Evolutionary conservation across 1,140 invertebrate species (phyloP).

Genomic region (Ladona fulva): DNA sequence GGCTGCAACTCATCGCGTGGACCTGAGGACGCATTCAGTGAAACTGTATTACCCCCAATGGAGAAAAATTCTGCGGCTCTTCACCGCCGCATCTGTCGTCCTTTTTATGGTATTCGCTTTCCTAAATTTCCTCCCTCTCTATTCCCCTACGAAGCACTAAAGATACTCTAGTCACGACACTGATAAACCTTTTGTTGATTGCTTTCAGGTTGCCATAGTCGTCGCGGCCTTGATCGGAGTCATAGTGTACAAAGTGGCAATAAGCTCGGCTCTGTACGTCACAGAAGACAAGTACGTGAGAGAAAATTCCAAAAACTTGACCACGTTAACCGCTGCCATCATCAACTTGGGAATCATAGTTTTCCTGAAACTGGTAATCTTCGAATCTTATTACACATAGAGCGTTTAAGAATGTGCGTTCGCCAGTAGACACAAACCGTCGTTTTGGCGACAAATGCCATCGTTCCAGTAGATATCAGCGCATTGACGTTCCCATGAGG

Average conservation of each 20-base stretch:
- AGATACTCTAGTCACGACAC: too few species aligned
- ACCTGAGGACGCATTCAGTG: slow-evolving; percentile 53
- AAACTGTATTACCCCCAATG: slow-evolving; percentile 75
- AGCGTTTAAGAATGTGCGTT: too few species aligned
- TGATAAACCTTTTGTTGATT: slow-evolving; percentile 19
- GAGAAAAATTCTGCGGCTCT: slow-evolving; percentile 60
- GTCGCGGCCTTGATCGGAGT: slow-evolving; percentile 73
- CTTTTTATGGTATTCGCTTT: slow-evolving; percentile 64
- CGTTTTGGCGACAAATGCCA: too few species aligned
- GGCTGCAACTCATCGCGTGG: slow-evolving; percentile 41
- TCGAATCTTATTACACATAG: too few species aligned
- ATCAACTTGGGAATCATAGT: slow-evolving; percentile 89
- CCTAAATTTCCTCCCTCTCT: too few species aligned
- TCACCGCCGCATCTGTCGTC: slow-evolving; percentile 68
- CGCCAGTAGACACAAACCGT: too few species aligned
- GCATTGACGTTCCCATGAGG: too few species aligned
- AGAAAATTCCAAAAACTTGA: slow-evolving; percentile 80
- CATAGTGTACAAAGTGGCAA: slow-evolving; percentile 64
- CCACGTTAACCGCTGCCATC: slow-evolving; percentile 77
- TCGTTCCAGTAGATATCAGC: too few species aligned
- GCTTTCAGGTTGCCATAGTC: slow-evolving; percentile 65
- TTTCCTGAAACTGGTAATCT: slow-evolving; percentile 69
- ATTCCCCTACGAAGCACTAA: not conserved
- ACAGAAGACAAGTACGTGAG: slow-evolving; percentile 56
- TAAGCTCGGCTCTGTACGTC: slow-evolving; percentile 74